Evolutionary conservation across 2,888 invertebrate genomes (phyloP).

Genomic region (Phania funesta): DNA sequence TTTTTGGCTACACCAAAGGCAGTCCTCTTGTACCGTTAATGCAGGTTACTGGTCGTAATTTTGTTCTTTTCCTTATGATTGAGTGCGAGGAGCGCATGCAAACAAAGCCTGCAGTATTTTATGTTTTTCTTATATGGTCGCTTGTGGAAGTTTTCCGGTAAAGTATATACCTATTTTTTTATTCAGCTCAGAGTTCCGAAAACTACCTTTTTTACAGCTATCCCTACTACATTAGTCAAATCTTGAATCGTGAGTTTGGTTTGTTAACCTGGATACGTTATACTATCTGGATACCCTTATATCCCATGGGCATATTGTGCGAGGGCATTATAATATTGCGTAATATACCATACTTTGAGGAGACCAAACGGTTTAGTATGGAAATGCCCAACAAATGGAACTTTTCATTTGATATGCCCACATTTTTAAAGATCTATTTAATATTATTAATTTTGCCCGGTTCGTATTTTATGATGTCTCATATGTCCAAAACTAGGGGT

Average conservation of each 20-base stretch:
- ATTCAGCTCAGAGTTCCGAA: background rate
- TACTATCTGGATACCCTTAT: slow-evolving; percentile 95
- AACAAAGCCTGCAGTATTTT: slow-evolving; percentile 91
- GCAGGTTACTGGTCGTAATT: slow-evolving; percentile 89
- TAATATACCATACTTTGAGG: slow-evolving; percentile 94
- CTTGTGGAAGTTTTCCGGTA: slow-evolving; percentile 91
- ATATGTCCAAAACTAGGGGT: slow-evolving; percentile 89
- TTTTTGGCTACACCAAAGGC: slow-evolving; percentile 93
- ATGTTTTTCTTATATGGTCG: slow-evolving; percentile 92
- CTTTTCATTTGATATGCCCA: slow-evolving; percentile 91
- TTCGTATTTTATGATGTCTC: slow-evolving; percentile 88
- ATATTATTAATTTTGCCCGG: slow-evolving; percentile 88
- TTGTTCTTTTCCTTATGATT: slow-evolving; percentile 90
- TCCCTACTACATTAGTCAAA: slow-evolving; percentile 93
- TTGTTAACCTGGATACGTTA: slow-evolving; percentile 95
- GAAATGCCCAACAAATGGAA: slow-evolving; percentile 92
- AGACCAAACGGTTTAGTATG: slow-evolving; percentile 88
- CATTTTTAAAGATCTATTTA: slow-evolving; percentile 88
- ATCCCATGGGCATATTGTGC: slow-evolving; percentile 93
- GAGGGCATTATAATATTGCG: slow-evolving; percentile 91
- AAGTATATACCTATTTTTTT: background rate
- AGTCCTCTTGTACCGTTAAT: slow-evolving; percentile 86
- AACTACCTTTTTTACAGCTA: slow-evolving; percentile 84
- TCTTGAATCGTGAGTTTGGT: slow-evolving; percentile 87
- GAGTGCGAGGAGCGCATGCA: slow-evolving; percentile 93